Conservation (phyloP, 2,113 vertebrate species). For the Dipodomys spectabilis region DNA sequence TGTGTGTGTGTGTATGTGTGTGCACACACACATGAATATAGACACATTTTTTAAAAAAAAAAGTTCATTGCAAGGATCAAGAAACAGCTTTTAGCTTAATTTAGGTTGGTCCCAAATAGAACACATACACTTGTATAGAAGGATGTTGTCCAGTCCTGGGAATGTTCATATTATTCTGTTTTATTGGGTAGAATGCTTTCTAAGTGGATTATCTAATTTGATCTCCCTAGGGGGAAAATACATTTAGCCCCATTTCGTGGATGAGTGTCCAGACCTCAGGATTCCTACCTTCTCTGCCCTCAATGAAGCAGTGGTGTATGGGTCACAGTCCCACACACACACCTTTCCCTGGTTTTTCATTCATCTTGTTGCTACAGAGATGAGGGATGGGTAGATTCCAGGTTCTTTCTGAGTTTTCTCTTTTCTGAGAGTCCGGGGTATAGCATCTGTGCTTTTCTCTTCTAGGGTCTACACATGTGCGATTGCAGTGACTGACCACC, state of each 20-base stretch:
- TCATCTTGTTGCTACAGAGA: not conserved
- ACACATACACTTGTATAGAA: not conserved
- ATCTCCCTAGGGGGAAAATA: slow-evolving; percentile 2
- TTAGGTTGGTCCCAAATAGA: not conserved
- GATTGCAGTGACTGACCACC: no score
- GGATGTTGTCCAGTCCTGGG: not conserved
- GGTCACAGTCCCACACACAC: not conserved
- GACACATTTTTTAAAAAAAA: no score
- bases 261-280: no score
- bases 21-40: no score
- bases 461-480: no score
- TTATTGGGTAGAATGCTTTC: not conserved
- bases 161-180: not conserved
- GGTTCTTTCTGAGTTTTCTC: not conserved
- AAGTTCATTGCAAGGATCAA: no score
- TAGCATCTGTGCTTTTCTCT: no score
- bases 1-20: no score
- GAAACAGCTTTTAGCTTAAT: not conserved
- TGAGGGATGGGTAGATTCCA: not conserved
- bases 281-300: not conserved
- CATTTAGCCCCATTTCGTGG: not conserved
- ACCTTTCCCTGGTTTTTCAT: not conserved
- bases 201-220: not conserved
- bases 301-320: not conserved
- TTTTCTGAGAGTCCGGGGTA: not conserved